phyloP scores from a whole-genome alignment of 1,140 invertebrate species.

The Tenebrio molitor region DNA sequence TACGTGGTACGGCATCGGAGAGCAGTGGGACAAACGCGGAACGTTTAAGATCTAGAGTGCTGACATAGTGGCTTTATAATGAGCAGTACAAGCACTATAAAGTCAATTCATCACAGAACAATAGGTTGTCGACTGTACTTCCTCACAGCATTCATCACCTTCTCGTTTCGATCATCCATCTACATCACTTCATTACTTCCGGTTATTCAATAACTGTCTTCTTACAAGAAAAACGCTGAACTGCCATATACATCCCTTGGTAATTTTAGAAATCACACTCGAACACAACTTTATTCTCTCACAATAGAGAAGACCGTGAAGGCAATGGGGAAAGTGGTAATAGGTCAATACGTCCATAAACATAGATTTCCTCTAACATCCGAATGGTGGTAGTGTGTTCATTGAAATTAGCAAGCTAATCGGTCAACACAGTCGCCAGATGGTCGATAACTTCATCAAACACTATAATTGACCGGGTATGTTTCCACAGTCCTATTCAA shows the following conservation, averaged over 20 bases:
- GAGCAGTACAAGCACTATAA: slow-evolving; percentile 34
- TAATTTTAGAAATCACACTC: slow-evolving; percentile 5
- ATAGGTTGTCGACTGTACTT: slow-evolving; percentile 43
- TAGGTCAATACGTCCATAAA: slow-evolving; percentile 4
- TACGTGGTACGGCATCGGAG: too few relatives aligned
- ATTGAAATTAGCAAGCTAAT: slow-evolving; percentile 28
- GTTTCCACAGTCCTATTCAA: slow-evolving; percentile 33
- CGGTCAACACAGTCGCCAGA: slow-evolving; percentile 14
- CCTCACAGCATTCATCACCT: slow-evolving; percentile 32
- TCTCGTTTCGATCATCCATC: slow-evolving; percentile 34
- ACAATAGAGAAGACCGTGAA: too few relatives aligned
- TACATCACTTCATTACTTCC: slow-evolving; percentile 48
- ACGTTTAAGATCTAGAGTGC: slow-evolving; percentile 16
- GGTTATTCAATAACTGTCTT: slow-evolving; percentile 43
- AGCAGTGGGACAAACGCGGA: background rate
- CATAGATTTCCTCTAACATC: background rate
- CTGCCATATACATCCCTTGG: slow-evolving; percentile 11
- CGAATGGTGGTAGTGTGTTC: slow-evolving; percentile 1
- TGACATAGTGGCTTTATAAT: slow-evolving; percentile 41
- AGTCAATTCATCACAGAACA: slow-evolving; percentile 47
- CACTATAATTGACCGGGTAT: slow-evolving; percentile 19
- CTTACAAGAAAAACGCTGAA: slow-evolving; percentile 12
- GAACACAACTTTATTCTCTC: too few relatives aligned
- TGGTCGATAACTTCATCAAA: slow-evolving; percentile 37
- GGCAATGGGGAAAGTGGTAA: background rate